Percentiles rank a stretch among this genome's conserved stretches.
Evolutionary conservation across 2,113 vertebrate species (phyloP).

Genomic region (Nesogale talazaci): DNA sequence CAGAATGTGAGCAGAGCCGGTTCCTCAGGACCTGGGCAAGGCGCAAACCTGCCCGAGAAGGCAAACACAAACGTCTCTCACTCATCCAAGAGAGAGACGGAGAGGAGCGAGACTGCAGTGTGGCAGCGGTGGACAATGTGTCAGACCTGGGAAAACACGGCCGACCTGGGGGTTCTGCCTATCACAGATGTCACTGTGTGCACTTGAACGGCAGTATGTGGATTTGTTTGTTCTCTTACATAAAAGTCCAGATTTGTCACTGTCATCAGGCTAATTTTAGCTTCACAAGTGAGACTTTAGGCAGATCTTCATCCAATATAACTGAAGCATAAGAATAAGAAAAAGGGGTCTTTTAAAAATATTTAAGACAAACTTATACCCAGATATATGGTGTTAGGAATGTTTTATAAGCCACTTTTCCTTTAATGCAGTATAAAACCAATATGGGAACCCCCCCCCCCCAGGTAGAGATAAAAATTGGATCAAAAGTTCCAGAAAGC

Average conservation of each 20-base stretch:
- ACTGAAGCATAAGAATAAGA: neutral
- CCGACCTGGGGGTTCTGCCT: neutral
- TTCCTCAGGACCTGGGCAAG: neutral
- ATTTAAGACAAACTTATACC: neutral
- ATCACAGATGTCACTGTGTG: neutral
- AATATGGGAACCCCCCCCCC: neutral
- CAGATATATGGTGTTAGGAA: neutral
- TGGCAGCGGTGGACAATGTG: neutral
- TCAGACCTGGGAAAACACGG: neutral
- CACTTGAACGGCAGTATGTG: neutral
- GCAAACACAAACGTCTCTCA: neutral
- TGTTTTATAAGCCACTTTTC: constrained; percentile 26
- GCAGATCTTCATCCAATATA: neutral
- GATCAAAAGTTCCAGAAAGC: neutral
- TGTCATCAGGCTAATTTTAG: constrained; percentile 17
- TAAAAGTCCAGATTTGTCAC: constrained; percentile 20
- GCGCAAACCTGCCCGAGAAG: neutral
- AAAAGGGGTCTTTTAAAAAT: neutral
- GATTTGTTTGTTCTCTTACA: no score
- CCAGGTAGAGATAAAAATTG: neutral
- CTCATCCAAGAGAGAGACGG: neutral
- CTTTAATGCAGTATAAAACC: neutral
- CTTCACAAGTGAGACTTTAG: neutral
- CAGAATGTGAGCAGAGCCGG: neutral
- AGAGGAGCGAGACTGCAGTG: neutral